These are phyloP conservation scores for Drosophila kepulauana DNA, from an alignment of 1,140 invertebrate genomes.

Conservation along the genomic window DNA sequence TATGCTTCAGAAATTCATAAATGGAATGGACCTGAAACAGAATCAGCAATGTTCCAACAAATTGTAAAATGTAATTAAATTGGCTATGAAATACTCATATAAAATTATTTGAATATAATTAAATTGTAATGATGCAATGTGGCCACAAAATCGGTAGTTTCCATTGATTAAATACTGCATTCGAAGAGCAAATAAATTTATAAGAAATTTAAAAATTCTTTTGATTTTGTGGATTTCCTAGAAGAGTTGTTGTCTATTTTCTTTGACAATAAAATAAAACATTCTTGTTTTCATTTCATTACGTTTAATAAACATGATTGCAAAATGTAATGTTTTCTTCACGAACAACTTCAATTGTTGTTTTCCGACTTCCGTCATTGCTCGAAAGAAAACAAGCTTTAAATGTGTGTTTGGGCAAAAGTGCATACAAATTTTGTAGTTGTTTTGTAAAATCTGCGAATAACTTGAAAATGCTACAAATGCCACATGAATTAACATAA, in stretches of 20 bases:
- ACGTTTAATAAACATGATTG: no score
- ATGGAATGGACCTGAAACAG: background rate
- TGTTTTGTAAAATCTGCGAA: slow-evolving; percentile 65
- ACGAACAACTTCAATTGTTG: background rate
- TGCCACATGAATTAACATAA: slow-evolving; percentile 76
- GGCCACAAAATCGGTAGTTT: background rate
- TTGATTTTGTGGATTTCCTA: no score
- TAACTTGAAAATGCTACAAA: slow-evolving; percentile 73
- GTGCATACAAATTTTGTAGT: slow-evolving; percentile 49
- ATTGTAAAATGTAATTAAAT: slow-evolving; percentile 37
- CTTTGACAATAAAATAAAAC: background rate
- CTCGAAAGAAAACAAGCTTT: background rate
- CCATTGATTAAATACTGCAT: background rate
- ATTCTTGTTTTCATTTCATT: background rate
- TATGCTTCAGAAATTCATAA: background rate
- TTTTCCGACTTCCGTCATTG: background rate
- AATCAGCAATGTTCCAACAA: slow-evolving; percentile 17
- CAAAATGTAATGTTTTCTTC: background rate
- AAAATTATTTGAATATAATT: slow-evolving; percentile 57
- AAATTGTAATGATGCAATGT: slow-evolving; percentile 23
- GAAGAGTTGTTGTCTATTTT: no score
- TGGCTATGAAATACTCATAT: background rate
- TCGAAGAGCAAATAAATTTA: background rate
- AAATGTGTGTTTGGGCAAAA: slow-evolving; percentile 5
- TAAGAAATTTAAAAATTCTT: no score